A percentile compares a stretch with the other conserved stretches of the same genome.
Evolutionary conservation across 2,888 invertebrate genomes (phyloP).

Genomic region (Melipona beecheii): DNA sequence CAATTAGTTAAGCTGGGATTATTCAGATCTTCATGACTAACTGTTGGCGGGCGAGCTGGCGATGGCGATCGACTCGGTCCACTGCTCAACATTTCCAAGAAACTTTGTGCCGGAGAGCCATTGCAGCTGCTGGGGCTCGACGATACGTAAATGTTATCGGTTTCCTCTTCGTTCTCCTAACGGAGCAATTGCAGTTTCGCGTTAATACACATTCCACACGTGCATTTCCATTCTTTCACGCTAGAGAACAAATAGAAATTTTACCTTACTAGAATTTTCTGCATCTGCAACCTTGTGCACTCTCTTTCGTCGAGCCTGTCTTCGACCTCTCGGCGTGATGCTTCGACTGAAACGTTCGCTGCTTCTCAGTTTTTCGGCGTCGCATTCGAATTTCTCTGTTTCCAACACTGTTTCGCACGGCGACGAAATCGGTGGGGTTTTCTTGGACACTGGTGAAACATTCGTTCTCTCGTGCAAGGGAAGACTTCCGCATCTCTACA

Average conservation of each 20-base stretch:
- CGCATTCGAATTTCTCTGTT: conserved; percentile 85
- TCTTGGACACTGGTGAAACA: conserved; percentile 79
- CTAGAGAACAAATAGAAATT: neutral
- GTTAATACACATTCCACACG: neutral
- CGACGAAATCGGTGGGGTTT: conserved; percentile 77
- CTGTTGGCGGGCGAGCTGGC: conserved; percentile 79
- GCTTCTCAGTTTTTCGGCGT: conserved; percentile 87
- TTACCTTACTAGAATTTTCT: conserved; percentile 80
- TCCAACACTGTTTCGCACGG: conserved; percentile 78
- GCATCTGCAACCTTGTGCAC: conserved; percentile 74
- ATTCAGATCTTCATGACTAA: conserved; percentile 78
- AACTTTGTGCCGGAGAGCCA: conserved; percentile 77
- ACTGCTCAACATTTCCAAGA: conserved; percentile 82
- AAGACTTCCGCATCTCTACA: conserved; percentile 79
- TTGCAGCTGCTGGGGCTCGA: conserved; percentile 67
- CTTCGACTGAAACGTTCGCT: conserved; percentile 88
- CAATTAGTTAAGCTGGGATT: conserved; percentile 82
- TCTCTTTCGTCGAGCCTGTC: conserved; percentile 78
- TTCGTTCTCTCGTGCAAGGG: conserved; percentile 82
- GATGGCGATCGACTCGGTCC: conserved; percentile 82
- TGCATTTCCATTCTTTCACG: neutral
- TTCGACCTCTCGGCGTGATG: conserved; percentile 86
- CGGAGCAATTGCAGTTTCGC: neutral
- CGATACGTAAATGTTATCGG: conserved; percentile 73
- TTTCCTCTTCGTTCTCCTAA: conserved; percentile 79